Conservation (phyloP, 2,888 invertebrate species). For the Gibbula magus region DNA sequence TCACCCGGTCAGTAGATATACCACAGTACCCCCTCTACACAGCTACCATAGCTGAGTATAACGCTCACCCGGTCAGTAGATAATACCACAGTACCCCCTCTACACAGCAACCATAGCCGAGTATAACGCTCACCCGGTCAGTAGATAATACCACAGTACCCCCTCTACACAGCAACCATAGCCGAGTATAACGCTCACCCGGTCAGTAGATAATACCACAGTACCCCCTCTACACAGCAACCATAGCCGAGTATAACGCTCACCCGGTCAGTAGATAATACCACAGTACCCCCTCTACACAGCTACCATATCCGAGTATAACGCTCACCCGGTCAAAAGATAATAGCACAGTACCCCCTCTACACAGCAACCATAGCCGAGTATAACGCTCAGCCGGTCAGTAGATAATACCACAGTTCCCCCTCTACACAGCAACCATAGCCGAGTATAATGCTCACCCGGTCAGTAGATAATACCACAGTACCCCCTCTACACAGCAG, state of each 20-base stretch:
- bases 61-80: conserved; percentile 80
- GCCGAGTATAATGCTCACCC: no score
- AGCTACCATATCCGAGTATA: conserved; percentile 94
- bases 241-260: conserved; percentile 93
- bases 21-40: conserved; percentile 99
- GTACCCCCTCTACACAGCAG: no score
- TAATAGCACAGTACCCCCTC: no score
- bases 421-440: no score
- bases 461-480: no score
- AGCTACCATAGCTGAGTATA: conserved; percentile 94
- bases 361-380: no score
- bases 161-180: conserved; percentile 95
- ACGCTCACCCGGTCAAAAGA: conserved; percentile 80
- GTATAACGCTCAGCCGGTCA: no score
- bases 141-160: conserved; percentile 92
- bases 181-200: conserved; percentile 91
- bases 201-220: conserved; percentile 86
- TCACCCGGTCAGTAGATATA: conserved; percentile 80
- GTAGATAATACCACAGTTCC: no score
- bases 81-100: conserved; percentile 97
- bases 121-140: conserved; percentile 85
- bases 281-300: conserved; percentile 99
- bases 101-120: conserved; percentile 97
- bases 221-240: conserved; percentile 97
- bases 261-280: conserved; percentile 80